Evolutionary conservation across 1,140 invertebrate species (phyloP), one percentile per base, ranked within the genome.

Genomic region (Megalopta genalis): DNA sequence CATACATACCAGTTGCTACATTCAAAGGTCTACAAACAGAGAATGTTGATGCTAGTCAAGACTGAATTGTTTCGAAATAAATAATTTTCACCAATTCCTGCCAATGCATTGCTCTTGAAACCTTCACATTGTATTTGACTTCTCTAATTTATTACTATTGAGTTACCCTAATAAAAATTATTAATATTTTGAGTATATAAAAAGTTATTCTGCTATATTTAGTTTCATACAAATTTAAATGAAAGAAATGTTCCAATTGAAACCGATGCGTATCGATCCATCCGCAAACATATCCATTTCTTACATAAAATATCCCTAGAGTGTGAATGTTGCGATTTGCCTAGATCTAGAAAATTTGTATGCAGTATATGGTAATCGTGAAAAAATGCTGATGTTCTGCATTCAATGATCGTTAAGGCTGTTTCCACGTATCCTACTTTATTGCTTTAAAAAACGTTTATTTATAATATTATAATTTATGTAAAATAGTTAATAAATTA

Each of bases 21-120:
- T 99, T 99, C 94, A 99, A 99, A 93, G 97, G 96, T 88, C 93
- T 98, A 84, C 97, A 98, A 93, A 99, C 98, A 80, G 97, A 98
- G 92, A 98, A 98, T 96, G 97, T 98, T 91, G 98, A 99, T 92
- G 96, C 96, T 82, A 97, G 95, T 93, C 96, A 97, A 94, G 96
- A 97, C 94, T 97, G 95, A 96, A 90, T 90, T 90, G 86, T 86
- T 84, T 75, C 42, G 71, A 14, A 80, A 57, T 87, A 87, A 89
- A 89, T 79, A 86, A 73, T 81, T 85, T 87, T 77, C 64, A 59
- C 42, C 68, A 71, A 68, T 25, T 46, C 21, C 25, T n/a, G 7
- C 21, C 9, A 8, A 23, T 23, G 7, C 12, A 72, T 64, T 64
- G 57, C n/a, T 72, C n/a, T 72, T 23, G 2, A 25, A 46, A 14